Base-by-base conservation (phyloP, 2,113 vertebrate species). In the Heptranchias perlo region DNA sequence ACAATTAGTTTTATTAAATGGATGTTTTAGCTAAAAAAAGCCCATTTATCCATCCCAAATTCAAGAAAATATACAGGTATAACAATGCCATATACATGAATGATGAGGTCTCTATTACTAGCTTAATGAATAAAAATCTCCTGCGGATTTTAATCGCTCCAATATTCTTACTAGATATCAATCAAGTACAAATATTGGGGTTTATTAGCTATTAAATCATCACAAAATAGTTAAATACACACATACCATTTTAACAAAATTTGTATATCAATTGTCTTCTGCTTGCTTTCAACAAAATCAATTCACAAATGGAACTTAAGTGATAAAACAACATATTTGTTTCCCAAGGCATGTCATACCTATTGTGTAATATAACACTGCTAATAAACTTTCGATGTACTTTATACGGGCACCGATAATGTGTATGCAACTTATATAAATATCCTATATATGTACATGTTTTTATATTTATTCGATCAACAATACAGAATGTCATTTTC, bases 191-290 rank as follows among this genome's bases (percentile, higher is more conserved):
- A 97, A 96, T 64, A 95, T 95, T 69, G 96, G 97, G 97, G 97
- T 97, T 98, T 97, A 98, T 97, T 96, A 97, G 97, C 97, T 98
- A 98, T 98, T 98, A 98, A 98, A 97, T 97, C 97, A 96, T 96
- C 97, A 96, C 96, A 96, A 96, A 96, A 96, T 93, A 64, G 64
- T 96, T 94, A 97, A 97, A 97, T 97, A 69, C 64, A 69, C 62
- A 95, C 39, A 47, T 69, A 95, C 28, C 62, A 67, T 69, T 95
- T 95, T 52, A 95, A 69, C 94, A 69, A 95, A 95, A 69, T 69
- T 14, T 69, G 44, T 95, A 69, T 47, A 47, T 69, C 65, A 95
- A 69, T 47, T 69, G 94, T 69, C 73, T 95, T 67, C 94, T 69
- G 94, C 65, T 16, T 52, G 11, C 64, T 28, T 95, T 95, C 44